Conservation (phyloP, 2,113 vertebrate species). For the Dolichotis patagonum region DNA sequence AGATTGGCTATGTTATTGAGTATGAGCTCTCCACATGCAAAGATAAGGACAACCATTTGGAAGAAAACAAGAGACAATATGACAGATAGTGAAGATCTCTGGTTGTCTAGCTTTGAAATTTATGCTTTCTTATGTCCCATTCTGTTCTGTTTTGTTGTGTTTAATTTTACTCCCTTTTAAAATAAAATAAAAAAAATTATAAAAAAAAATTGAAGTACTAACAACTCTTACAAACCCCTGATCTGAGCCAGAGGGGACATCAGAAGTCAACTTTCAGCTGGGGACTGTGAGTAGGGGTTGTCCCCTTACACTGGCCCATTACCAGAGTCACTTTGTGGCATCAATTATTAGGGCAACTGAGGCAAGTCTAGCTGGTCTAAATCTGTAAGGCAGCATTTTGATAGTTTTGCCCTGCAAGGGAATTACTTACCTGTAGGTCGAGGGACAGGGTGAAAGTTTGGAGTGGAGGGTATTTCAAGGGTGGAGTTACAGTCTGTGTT, state of each 20-base stretch:
- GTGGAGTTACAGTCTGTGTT: not conserved
- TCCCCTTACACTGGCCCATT: not conserved
- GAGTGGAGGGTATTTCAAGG: not conserved
- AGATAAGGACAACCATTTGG: too few species aligned
- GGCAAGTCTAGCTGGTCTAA: not conserved
- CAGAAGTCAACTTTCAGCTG: not conserved
- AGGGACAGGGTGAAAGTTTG: not conserved
- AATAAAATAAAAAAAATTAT: too few species aligned
- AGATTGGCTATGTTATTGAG: too few species aligned
- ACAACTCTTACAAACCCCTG: not conserved
- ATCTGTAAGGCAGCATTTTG: conserved; percentile 8
- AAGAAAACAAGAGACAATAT: too few species aligned
- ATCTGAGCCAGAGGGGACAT: not conserved
- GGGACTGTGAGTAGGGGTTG: not conserved
- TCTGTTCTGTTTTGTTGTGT: too few species aligned
- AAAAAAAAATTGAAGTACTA: not conserved
- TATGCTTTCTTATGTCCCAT: too few species aligned
- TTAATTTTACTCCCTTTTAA: too few species aligned
- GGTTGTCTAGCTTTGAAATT: too few species aligned
- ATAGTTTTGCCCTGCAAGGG: not conserved
- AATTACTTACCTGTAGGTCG: not conserved
- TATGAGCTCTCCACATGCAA: too few species aligned
- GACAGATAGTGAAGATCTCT: too few species aligned
- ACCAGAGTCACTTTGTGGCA: not conserved
- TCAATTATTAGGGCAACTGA: conserved; percentile 27